A percentile compares a stretch with the other conserved stretches of the same genome.
phyloP scores from a whole-genome alignment of 2,113 vertebrate species.

The Phoxinus phoxinus region DNA sequence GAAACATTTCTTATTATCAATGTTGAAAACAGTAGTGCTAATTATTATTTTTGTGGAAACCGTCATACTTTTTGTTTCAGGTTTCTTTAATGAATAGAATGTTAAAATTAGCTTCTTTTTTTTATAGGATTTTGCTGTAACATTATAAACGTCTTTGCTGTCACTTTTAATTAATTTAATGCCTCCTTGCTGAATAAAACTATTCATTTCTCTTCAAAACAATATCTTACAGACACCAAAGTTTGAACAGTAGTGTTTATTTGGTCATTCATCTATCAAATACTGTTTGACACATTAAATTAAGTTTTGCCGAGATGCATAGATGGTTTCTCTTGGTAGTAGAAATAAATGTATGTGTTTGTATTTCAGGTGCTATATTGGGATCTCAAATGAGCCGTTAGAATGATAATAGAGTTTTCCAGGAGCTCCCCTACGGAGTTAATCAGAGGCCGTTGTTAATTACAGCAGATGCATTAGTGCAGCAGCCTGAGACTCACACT shows the following conservation, averaged over 20 bases:
- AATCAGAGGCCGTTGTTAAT: constrained; percentile 74
- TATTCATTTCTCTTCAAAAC: not conserved
- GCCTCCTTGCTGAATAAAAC: not conserved
- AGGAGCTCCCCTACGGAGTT: constrained; percentile 52
- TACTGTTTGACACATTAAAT: not conserved
- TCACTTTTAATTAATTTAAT: not conserved
- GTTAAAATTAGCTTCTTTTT: not conserved
- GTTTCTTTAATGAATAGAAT: not conserved
- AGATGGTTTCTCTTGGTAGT: not conserved
- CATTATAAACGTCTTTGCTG: not conserved
- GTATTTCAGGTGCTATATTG: not conserved
- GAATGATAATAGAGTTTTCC: constrained; percentile 57
- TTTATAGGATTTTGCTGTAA: not conserved
- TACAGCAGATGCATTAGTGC: constrained; percentile 63
- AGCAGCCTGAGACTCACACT: constrained; percentile 65
- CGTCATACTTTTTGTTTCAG: not conserved
- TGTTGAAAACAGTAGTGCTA: not conserved
- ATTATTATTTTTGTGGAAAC: not conserved
- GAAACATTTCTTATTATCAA: not conserved
- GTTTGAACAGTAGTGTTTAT: not conserved
- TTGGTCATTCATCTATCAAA: not conserved
- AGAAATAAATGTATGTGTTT: not conserved
- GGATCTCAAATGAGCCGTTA: constrained; percentile 7
- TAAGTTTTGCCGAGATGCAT: not conserved
- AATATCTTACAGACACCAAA: not conserved